Evolutionary conservation across 2,113 vertebrate genomes (phyloP).

Genomic region (Coracopsis vasa): DNA sequence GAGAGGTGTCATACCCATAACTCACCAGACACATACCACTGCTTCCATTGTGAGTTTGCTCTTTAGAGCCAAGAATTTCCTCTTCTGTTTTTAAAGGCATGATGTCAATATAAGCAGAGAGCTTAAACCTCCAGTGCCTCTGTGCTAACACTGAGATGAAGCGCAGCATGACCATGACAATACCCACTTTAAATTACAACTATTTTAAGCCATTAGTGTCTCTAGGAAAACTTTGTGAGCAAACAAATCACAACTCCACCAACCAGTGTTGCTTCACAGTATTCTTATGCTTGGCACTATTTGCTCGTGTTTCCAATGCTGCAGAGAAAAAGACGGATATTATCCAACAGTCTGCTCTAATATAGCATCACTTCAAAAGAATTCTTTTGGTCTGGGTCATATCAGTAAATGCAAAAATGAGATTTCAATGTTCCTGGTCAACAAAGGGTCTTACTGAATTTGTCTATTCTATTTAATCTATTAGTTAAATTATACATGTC

Average conservation of each 20-base stretch:
- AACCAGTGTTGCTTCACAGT: not conserved
- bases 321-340: not conserved
- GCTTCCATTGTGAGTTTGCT: not conserved
- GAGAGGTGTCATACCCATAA: not conserved
- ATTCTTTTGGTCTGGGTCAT: not conserved
- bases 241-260: not conserved
- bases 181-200: not conserved
- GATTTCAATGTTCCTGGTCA: not conserved
- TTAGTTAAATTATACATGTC: not conserved
- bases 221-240: not conserved
- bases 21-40: not conserved
- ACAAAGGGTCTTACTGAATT: not conserved
- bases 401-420: accelerated
- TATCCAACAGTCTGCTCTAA: not conserved
- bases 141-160: not conserved
- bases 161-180: not conserved
- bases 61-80: not conserved
- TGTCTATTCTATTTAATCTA: not conserved
- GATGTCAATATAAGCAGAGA: not conserved
- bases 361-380: accelerated
- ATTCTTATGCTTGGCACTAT: not conserved
- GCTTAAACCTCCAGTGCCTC: not conserved
- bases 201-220: not conserved
- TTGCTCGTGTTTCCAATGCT: accelerated
- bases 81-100: not conserved